These are phyloP conservation scores for Sminthurides aquaticus DNA, from an alignment of 2,888 invertebrate species.

Conservation along the genomic window DNA sequence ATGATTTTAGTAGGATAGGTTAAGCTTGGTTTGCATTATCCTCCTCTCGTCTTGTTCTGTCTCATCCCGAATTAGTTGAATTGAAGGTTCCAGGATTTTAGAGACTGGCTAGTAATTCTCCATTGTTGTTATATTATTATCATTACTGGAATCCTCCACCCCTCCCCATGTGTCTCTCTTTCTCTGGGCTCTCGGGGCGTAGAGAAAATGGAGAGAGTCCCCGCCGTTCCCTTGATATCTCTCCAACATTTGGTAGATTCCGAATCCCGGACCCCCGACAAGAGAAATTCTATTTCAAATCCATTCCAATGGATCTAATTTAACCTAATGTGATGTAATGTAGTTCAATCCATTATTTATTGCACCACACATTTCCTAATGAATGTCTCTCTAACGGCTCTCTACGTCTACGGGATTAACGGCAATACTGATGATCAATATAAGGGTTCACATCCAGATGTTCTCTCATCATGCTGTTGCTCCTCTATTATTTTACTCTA, in stretches of 20 bases:
- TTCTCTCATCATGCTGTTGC: constrained; percentile 6
- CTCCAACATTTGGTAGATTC: constrained; percentile 18
- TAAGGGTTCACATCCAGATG: constrained; percentile 13
- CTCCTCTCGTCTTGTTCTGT: background rate
- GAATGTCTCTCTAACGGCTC: constrained; percentile 15
- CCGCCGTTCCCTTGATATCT: constrained; percentile 18
- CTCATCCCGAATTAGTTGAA: background rate
- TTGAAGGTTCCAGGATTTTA: background rate
- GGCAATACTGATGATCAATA: no score
- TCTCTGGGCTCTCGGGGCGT: constrained; percentile 2
- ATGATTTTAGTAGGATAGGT: no score
- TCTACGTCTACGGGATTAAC: background rate
- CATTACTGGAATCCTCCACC: background rate
- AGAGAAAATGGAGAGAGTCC: constrained; percentile 13
- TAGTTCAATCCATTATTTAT: constrained; percentile 26
- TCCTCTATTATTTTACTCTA: background rate
- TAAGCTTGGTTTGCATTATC: no score
- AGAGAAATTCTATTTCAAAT: constrained; percentile 25
- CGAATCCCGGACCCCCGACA: constrained; percentile 22
- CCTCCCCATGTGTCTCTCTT: constrained; percentile 7
- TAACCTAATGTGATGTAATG: constrained; percentile 23
- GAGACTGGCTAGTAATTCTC: background rate
- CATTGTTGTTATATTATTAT: constrained; percentile 1
- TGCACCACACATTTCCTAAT: constrained; percentile 20
- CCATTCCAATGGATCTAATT: constrained; percentile 27